Conservation (phyloP, 2,113 vertebrate genomes). For the Cyanistes caeruleus region DNA sequence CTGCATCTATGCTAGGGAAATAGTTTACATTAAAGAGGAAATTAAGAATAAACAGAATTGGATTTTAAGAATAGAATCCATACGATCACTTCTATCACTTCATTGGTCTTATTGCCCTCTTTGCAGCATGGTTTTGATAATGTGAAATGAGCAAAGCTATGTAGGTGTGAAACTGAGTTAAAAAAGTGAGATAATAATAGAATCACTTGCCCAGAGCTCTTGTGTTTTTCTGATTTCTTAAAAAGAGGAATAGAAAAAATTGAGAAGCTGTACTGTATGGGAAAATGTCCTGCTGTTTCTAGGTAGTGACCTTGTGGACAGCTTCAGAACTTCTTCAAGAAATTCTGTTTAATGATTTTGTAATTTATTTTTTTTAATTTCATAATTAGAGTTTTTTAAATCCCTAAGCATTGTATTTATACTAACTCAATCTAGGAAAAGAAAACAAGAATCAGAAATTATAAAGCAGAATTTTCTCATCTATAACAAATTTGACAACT, state of each 20-base stretch:
- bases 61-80: background rate
- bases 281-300: background rate
- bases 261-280: rapidly evolving
- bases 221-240: background rate
- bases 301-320: background rate
- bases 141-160: background rate
- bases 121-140: background rate
- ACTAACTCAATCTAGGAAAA: background rate
- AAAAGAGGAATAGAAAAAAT: background rate
- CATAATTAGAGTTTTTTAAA: background rate
- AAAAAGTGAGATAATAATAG: background rate
- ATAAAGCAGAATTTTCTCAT: background rate
- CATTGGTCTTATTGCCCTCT: background rate
- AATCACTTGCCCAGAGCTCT: background rate
- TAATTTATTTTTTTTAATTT: background rate
- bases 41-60: background rate
- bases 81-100: background rate
- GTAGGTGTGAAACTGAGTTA: background rate
- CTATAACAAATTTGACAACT: background rate
- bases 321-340: background rate
- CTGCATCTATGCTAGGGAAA: background rate
- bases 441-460: background rate
- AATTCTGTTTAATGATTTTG: background rate
- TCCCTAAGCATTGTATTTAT: background rate
- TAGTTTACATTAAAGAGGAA: background rate